Percentiles rank a stretch among this genome's conserved stretches.
Evolutionary conservation across 2,797 vertebrate species (phyloP).

Genomic region (Mallotus villosus): DNA sequence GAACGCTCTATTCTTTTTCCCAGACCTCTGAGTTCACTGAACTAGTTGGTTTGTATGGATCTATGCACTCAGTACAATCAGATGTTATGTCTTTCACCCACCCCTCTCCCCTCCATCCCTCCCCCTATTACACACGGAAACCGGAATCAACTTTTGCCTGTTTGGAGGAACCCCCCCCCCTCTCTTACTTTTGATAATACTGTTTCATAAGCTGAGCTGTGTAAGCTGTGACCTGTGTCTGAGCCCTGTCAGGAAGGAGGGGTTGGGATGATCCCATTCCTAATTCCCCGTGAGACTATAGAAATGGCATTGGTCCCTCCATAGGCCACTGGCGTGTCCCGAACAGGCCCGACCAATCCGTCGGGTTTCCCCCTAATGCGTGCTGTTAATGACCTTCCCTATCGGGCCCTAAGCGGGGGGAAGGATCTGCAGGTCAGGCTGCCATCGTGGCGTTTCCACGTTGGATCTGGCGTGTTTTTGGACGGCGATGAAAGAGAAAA

Average conservation of each 20-base stretch:
- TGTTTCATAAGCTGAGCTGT: constrained; percentile 42
- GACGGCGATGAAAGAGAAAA: not conserved
- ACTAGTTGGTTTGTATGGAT: constrained; percentile 37
- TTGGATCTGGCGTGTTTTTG: not conserved
- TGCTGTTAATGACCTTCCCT: no score
- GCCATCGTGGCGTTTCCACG: not conserved
- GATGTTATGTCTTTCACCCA: not conserved
- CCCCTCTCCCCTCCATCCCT: constrained; percentile 14
- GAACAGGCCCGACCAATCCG: no score
- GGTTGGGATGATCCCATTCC: not conserved
- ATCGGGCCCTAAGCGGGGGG: no score
- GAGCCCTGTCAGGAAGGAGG: constrained; percentile 14
- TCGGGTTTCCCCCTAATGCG: no score
- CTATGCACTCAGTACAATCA: constrained; percentile 45
- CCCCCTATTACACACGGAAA: constrained; percentile 2
- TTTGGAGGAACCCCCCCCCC: constrained; percentile 18
- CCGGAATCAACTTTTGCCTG: constrained; percentile 58
- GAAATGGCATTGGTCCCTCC: not conserved
- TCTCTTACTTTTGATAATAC: constrained; percentile 39
- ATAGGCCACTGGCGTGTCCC: no score
- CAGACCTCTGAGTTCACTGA: constrained; percentile 49
- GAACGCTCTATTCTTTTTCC: constrained; percentile 1
- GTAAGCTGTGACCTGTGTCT: constrained; percentile 10
- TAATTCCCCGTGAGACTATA: not conserved
- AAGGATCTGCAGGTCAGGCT: not conserved